These are phyloP conservation scores for Melanchra persicariae DNA, from an alignment of 2,888 invertebrate genomes.

Conservation along the genomic window DNA sequence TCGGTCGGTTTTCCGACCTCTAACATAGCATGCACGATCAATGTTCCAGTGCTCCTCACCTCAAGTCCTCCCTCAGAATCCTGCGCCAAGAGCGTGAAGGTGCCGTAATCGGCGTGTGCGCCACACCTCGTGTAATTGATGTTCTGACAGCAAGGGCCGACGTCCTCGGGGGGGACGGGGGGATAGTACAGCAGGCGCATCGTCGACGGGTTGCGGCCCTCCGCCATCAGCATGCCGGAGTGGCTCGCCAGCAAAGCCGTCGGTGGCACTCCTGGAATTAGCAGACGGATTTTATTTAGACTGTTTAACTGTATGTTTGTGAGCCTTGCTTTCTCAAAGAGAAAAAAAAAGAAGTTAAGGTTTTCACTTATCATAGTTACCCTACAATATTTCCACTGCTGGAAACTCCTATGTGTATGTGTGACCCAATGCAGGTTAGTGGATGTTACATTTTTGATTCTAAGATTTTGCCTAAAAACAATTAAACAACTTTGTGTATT, in stretches of 20 bases:
- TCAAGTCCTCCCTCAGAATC: constrained; percentile 95
- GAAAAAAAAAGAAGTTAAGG: too few relatives aligned
- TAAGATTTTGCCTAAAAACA: too few relatives aligned
- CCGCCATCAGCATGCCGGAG: constrained; percentile 92
- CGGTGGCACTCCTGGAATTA: constrained; percentile 89
- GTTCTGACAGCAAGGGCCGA: constrained; percentile 84
- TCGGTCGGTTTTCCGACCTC: too few relatives aligned
- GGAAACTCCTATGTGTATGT: too few relatives aligned
- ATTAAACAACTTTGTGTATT: not conserved
- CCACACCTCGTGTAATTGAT: constrained; percentile 92
- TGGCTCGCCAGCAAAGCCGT: constrained; percentile 92
- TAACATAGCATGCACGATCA: too few relatives aligned
- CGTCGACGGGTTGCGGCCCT: constrained; percentile 92
- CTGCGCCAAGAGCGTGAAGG: constrained; percentile 93
- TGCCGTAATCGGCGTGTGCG: constrained; percentile 94
- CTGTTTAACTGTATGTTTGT: not conserved
- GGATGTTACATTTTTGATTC: not conserved
- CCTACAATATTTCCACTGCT: too few relatives aligned
- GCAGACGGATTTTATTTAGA: not conserved
- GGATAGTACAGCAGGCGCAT: constrained; percentile 94
- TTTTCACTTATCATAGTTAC: too few relatives aligned
- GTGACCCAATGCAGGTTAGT: too few relatives aligned
- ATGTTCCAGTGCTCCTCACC: constrained; percentile 74
- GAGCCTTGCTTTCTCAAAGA: not conserved
- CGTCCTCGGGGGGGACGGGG: constrained; percentile 92